Evolutionary conservation across 2,113 vertebrate genomes (phyloP).

Genomic region (Monopterus albus): DNA sequence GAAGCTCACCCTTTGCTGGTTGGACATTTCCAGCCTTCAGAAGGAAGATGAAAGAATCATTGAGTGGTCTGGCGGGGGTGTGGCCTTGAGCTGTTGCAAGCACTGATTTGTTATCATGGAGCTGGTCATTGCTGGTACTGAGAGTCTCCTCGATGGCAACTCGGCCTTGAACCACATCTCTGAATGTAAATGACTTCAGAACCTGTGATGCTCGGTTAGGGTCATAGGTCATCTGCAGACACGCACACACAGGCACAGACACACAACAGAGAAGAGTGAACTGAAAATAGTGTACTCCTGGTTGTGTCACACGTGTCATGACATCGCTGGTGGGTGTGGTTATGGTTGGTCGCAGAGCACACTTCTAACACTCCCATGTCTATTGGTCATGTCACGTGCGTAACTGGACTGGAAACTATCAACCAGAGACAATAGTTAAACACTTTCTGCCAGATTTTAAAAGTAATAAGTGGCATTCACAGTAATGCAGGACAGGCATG

Average conservation of each 20-base stretch:
- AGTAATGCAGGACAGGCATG: no score
- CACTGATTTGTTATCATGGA: slow-evolving; percentile 52
- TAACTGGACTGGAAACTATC: no score
- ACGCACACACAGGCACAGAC: slow-evolving; percentile 23
- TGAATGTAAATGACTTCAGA: slow-evolving; percentile 82
- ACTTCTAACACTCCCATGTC: no score
- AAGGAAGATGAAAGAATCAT: slow-evolving; percentile 89
- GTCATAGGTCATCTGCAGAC: slow-evolving; percentile 69
- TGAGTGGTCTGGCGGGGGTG: slow-evolving; percentile 63
- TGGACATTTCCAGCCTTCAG: slow-evolving; percentile 86
- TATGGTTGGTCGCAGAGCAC: no score
- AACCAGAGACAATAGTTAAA: no score
- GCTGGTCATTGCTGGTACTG: slow-evolving; percentile 62
- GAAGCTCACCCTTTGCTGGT: slow-evolving; percentile 83
- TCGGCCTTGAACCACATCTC: slow-evolving; percentile 85
- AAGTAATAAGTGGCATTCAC: no score
- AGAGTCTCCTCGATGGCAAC: slow-evolving; percentile 83
- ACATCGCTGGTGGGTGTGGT: no score
- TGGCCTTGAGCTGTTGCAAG: slow-evolving; percentile 64
- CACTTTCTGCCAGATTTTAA: no score
- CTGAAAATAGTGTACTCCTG: not conserved
- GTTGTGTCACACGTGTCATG: no score
- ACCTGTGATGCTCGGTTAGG: slow-evolving; percentile 64
- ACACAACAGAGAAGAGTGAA: slow-evolving; percentile 9
- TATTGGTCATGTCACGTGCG: no score